These are phyloP conservation scores for Conger conger DNA, from an alignment of 2,113 vertebrate genomes.

Conservation along the genomic window DNA sequence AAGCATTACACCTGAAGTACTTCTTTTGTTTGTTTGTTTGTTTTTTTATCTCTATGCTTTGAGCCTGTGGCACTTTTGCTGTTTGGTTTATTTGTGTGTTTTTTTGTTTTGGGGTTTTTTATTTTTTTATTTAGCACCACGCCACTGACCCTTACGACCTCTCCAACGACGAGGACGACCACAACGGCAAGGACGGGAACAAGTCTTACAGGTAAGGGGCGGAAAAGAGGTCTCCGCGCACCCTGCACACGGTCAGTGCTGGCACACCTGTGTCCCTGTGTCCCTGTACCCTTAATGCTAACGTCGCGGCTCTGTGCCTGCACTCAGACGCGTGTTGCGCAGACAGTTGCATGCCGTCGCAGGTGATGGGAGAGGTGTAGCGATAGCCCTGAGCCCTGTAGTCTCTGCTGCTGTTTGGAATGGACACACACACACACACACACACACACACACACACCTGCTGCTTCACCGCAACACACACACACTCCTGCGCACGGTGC, in stretches of 20 bases:
- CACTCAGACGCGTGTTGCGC: conserved; percentile 23
- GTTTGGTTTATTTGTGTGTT: background rate
- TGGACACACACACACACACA: conserved; percentile 18
- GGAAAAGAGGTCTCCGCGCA: conserved; percentile 11
- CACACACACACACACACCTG: conserved; percentile 27
- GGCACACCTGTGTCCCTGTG: conserved; percentile 37
- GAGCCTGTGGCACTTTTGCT: background rate
- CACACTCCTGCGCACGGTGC: conserved; percentile 27
- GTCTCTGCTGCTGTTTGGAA: conserved; percentile 32
- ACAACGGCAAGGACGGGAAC: conserved; percentile 62
- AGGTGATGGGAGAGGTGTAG: conserved; percentile 17
- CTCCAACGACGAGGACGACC: conserved; percentile 65
- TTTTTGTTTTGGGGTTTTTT: background rate
- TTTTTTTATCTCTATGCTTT: background rate
- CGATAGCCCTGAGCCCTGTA: conserved; percentile 41
- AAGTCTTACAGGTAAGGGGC: conserved; percentile 74
- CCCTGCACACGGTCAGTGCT: conserved; percentile 48
- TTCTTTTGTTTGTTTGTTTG: background rate
- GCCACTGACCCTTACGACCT: conserved; percentile 64
- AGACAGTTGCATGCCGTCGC: conserved; percentile 55
- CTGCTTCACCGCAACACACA: conserved; percentile 32
- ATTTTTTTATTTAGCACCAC: conserved; percentile 58
- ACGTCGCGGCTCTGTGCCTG: conserved; percentile 28
- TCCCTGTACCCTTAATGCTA: background rate
- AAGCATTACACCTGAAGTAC: too few relatives aligned